A percentile compares a stretch with the other conserved stretches of the same genome.
Conservation (phyloP, 2,797 vertebrate genomes). For the Cetoscarus ocellatus region DNA sequence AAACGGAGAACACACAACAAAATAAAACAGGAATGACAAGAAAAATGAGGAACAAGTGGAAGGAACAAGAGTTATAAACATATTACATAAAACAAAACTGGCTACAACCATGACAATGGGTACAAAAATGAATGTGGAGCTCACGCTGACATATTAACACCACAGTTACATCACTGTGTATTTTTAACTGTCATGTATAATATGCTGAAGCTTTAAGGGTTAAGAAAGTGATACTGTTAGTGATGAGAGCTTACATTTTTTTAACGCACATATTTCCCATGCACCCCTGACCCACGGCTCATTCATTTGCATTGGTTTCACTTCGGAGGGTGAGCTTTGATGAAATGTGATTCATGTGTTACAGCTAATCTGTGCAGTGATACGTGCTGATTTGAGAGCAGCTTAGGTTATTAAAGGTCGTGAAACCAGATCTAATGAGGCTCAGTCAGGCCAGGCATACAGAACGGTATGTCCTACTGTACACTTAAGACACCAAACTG, state of each 20-base stretch:
- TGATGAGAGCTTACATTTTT: too few species aligned
- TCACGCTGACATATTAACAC: not conserved
- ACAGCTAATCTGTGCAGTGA: slow-evolving; percentile 5
- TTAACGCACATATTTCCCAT: not conserved
- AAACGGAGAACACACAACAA: too few species aligned
- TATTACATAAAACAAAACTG: too few species aligned
- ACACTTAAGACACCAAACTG: not conserved
- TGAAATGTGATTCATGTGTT: slow-evolving; percentile 14
- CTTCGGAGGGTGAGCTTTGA: not conserved
- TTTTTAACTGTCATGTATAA: not conserved
- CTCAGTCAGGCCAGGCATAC: slow-evolving; percentile 15
- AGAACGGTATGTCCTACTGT: slow-evolving; percentile 10
- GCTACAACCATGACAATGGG: too few species aligned
- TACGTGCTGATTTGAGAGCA: slow-evolving; percentile 28
- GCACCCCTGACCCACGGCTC: not conserved
- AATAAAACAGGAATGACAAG: too few species aligned
- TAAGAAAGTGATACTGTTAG: too few species aligned
- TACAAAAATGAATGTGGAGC: too few species aligned
- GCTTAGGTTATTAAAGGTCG: slow-evolving; percentile 31
- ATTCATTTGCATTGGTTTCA: not conserved
- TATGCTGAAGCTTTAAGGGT: not conserved
- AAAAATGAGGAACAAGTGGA: too few species aligned
- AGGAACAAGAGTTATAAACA: too few species aligned
- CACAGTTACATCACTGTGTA: not conserved
- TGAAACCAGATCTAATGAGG: slow-evolving; percentile 37